These are phyloP conservation scores for Heliornis fulica DNA, from an alignment of 2,113 vertebrate species.

Conservation along the genomic window DNA sequence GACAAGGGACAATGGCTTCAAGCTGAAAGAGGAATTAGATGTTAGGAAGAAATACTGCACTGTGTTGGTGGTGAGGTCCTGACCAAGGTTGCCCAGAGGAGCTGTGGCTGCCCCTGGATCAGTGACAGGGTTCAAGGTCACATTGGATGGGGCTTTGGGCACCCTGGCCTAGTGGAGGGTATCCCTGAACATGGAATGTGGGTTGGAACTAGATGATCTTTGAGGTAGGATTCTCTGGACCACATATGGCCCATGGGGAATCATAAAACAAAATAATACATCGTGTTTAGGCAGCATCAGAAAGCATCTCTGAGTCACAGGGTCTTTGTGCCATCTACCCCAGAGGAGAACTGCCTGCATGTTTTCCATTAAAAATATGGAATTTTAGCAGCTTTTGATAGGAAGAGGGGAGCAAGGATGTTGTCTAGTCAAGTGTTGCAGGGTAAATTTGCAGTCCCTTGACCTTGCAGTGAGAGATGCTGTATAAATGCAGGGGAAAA, in stretches of 20 bases:
- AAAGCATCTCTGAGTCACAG: background rate
- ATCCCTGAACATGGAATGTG: no score
- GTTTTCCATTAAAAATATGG: background rate
- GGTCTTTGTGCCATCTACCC: fast-evolving
- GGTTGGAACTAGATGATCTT: no score
- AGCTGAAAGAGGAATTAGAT: no score
- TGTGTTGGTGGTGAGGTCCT: no score
- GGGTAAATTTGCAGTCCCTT: background rate
- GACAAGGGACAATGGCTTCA: no score
- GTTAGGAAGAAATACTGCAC: no score
- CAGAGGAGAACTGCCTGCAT: background rate
- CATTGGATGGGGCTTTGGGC: no score
- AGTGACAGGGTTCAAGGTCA: no score
- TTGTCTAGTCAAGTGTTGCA: background rate
- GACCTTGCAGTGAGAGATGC: background rate
- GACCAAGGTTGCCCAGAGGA: no score
- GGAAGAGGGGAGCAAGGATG: background rate
- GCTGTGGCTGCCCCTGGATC: no score
- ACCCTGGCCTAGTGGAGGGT: no score
- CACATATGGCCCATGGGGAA: background rate
- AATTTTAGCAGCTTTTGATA: fast-evolving
- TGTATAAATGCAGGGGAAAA: background rate
- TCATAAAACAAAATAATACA: background rate
- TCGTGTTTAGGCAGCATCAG: background rate
- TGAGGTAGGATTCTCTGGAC: no score